Percentiles rank a stretch among this genome's conserved stretches.
Evolutionary conservation across 2,888 invertebrate genomes (phyloP).

Genomic region (Xestoiulus laeticollis): DNA sequence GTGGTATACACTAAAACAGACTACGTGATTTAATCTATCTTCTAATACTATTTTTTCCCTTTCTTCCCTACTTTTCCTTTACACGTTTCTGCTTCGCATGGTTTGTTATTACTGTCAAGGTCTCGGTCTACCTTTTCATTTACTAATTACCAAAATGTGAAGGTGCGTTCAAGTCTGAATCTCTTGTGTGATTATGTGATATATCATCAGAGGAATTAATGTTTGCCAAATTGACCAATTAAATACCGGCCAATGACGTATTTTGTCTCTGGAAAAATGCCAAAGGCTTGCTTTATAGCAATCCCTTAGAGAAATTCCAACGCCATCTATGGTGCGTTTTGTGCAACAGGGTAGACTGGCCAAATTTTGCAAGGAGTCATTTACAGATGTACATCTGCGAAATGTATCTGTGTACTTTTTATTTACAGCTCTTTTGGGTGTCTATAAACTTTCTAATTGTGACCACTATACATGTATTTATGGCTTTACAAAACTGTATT

Average conservation of each 20-base stretch:
- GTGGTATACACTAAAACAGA: background rate
- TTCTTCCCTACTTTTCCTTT: background rate
- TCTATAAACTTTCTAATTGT: too few species aligned
- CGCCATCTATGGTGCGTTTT: background rate
- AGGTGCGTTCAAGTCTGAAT: background rate
- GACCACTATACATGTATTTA: too few species aligned
- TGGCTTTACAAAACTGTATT: too few species aligned
- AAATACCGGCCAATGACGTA: background rate
- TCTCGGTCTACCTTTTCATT: background rate
- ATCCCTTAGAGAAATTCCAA: background rate
- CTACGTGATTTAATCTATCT: background rate
- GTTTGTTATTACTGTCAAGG: constrained; percentile 13
- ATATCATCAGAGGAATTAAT: background rate
- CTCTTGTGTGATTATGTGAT: background rate
- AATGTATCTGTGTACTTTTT: too few species aligned
- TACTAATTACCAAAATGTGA: background rate
- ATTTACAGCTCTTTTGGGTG: too few species aligned
- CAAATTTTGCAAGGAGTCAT: too few species aligned
- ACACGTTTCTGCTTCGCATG: constrained; percentile 2
- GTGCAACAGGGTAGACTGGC: background rate
- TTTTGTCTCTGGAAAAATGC: background rate
- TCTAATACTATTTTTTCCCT: background rate
- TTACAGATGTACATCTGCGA: too few species aligned
- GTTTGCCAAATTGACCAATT: constrained; percentile 2
- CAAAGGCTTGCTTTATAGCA: background rate